phyloP scores from a whole-genome alignment of 2,113 vertebrate species.

The Ctenomys sociabilis region DNA sequence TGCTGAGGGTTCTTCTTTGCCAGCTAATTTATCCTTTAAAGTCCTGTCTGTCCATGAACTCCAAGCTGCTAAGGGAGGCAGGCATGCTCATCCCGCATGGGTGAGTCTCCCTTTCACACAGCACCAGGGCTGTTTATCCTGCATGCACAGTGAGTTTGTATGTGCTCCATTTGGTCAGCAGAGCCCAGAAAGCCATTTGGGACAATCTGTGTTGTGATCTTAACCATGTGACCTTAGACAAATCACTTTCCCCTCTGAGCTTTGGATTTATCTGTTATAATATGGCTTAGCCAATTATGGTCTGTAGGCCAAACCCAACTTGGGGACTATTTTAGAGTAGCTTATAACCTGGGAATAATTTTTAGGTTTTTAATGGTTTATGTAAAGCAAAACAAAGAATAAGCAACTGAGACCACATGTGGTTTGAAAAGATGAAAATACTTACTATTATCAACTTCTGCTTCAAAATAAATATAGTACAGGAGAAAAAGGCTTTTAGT shows the following conservation, averaged over 20 bases:
- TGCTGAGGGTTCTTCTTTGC: neutral
- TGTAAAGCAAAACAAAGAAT: neutral
- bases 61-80: neutral
- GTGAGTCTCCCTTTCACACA: neutral
- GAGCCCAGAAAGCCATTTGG: neutral
- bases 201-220: too few species aligned
- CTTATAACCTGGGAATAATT: neutral
- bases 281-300: neutral
- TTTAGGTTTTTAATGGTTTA: neutral
- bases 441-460: neutral
- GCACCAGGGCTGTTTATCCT: too few species aligned
- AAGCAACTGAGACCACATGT: neutral
- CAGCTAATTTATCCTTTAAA: neutral
- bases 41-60: neutral
- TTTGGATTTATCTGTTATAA: neutral
- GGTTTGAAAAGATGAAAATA: neutral
- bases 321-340: neutral
- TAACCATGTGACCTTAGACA: neutral
- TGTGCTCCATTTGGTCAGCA: neutral
- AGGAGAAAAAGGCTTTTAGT: neutral
- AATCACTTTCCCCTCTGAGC: neutral
- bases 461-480: constrained; percentile 35
- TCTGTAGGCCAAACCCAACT: neutral
- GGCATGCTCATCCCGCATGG: accelerated
- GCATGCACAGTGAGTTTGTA: accelerated